Conservation (phyloP, 2,113 vertebrate species). For the Colistium nudipinnis region DNA sequence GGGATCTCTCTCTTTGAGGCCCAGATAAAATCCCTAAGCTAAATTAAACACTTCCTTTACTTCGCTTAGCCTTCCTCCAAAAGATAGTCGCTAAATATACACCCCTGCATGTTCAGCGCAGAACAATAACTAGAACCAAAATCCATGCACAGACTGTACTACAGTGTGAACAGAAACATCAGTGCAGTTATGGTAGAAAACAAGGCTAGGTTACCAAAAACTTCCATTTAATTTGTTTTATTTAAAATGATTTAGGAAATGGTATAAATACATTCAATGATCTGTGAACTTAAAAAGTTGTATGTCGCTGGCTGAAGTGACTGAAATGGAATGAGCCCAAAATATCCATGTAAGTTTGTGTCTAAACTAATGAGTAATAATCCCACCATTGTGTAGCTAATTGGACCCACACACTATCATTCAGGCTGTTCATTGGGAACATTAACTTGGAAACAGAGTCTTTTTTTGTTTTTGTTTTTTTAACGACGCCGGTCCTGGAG, state of each 20-base stretch:
- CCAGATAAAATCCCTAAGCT: conserved; percentile 67
- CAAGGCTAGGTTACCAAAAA: conserved; percentile 12
- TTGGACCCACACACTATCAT: conserved; percentile 41
- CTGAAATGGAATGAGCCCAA: conserved; percentile 12
- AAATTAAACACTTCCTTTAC: conserved; percentile 74
- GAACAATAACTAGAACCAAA: conserved; percentile 51
- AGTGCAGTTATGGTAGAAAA: no score
- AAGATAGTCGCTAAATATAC: conserved; percentile 60
- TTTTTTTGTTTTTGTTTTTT: no score
- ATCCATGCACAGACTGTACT: conserved; percentile 3
- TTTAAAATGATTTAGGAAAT: no score
- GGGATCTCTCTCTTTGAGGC: conserved; percentile 50
- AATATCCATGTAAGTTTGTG: neutral
- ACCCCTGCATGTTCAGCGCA: conserved; percentile 30
- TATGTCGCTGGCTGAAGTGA: neutral
- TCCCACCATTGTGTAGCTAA: conserved; percentile 22
- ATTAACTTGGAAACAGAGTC: conserved; percentile 15
- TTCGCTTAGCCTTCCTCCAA: conserved; percentile 60
- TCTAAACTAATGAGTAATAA: conserved; percentile 44
- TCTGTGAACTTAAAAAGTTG: neutral
- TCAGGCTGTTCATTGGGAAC: conserved; percentile 26
- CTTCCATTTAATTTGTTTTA: neutral
- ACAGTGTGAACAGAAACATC: conserved; percentile 38
- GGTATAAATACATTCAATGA: no score
- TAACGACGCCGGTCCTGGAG: conserved; percentile 28